Base-by-base conservation (phyloP, 1,140 invertebrate genomes). In the Tigriopus japonicus region DNA sequence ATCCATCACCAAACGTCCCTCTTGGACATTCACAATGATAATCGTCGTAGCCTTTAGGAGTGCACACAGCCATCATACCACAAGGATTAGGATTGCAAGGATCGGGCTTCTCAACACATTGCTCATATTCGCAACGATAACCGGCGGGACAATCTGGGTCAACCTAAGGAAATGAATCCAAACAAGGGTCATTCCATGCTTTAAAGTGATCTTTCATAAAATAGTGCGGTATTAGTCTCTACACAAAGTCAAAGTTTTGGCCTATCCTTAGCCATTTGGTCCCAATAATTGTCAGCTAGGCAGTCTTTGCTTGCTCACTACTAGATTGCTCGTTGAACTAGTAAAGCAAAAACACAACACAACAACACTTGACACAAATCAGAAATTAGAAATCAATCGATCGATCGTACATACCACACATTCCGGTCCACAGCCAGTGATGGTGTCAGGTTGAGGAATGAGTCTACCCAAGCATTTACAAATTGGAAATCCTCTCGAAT, bases 401-500 rank as follows among this genome's bases (percentile, higher is more conserved):
- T 35, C n/a, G n/a, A n/a, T n/a, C n/a, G 28, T 5, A 9, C 28
- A 35, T 77, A 68, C 84, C n/a, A 79, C 75, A 67, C 83, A 87
- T 72, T 88, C 85, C 2, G 85, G 85, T 62, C 78, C 73, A 66
- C 81, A 84, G 0, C 64, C 58, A 24, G 66, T 69, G 51, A 72
- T 71, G 6, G 71, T 72, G 28, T 61, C 59, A 55, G 59, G 59
- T 40, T 61, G 52, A 14, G 59, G 59, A 3, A 61, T 40, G 12
- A 61, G 28, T 53, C 59, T 52, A 6, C 21, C 21, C 15, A 52
- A 14, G 51, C 59, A 61, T n/a, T 85, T 84, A 67, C 86, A 90
- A 0, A 85, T 80, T 1, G 84, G 83, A 66, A 85, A 81, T 28
- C 77, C 80, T 49, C 79, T 76, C 65, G 81, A 49, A 79, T 54